phyloP scores from a whole-genome alignment of 2,113 vertebrate species.

The Paraplagusia blochii region DNA sequence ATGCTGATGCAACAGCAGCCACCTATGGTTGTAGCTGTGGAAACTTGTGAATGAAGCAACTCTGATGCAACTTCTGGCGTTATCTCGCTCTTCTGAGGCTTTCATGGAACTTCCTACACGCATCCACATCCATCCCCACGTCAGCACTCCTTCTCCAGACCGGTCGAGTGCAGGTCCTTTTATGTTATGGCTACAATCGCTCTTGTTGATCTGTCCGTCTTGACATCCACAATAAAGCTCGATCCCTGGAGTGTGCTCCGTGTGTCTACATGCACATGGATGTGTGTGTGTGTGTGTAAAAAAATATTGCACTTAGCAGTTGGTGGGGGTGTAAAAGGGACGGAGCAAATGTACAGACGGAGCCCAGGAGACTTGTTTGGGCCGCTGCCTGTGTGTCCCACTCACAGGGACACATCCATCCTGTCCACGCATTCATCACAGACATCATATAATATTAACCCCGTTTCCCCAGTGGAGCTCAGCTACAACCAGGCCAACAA shows the following conservation, averaged over 20 bases:
- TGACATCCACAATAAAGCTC: conserved; percentile 51
- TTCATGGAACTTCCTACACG: conserved; percentile 1
- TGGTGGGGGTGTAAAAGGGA: conserved; percentile 27
- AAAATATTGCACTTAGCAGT: conserved; percentile 8
- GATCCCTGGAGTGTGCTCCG: conserved; percentile 26
- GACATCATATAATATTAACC: conserved; percentile 50
- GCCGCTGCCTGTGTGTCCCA: conserved; percentile 30
- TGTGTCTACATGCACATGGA: background rate
- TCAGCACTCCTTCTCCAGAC: conserved; percentile 43
- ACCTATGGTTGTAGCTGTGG: conserved; percentile 19
- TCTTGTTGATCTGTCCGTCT: conserved; percentile 54
- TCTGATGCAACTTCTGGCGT: conserved; percentile 52
- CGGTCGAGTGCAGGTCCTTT: conserved; percentile 56
- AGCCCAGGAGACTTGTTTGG: conserved; percentile 42
- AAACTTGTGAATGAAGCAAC: conserved; percentile 34
- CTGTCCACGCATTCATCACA: conserved; percentile 43
- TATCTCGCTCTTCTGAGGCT: conserved; percentile 8
- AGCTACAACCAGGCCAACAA: conserved; percentile 28
- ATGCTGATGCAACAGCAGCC: conserved; percentile 61
- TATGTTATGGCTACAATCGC: conserved; percentile 51
- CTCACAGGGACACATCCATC: conserved; percentile 30
- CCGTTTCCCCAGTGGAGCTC: conserved; percentile 29
- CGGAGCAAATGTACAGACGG: conserved; percentile 37
- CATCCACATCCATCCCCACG: conserved; percentile 13
- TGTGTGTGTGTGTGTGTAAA: conserved; percentile 14